A percentile compares a stretch with the other conserved stretches of the same genome.
These are phyloP conservation scores for Temnothorax longispinosus DNA, from an alignment of 1,140 invertebrate species.

Conservation along the genomic window DNA sequence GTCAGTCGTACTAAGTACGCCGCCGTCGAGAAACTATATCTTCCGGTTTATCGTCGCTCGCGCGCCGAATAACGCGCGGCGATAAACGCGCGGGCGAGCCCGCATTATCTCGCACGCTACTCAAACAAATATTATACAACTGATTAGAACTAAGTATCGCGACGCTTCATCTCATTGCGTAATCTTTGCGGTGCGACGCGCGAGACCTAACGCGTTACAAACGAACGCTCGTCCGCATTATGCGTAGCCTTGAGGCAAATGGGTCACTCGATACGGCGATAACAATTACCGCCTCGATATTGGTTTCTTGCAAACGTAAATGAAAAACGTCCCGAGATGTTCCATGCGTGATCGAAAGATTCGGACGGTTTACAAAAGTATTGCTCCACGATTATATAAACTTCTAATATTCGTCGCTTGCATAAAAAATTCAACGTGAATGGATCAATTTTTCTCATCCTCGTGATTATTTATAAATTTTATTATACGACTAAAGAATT, in stretches of 20 bases:
- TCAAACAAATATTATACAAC: slow-evolving; percentile 57
- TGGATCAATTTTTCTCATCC: background rate
- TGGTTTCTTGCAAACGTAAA: slow-evolving; percentile 33
- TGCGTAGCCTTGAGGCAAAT: slow-evolving; percentile 69
- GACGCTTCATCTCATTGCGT: slow-evolving; percentile 49
- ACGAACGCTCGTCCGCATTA: slow-evolving; percentile 51
- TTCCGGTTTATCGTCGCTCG: slow-evolving; percentile 12
- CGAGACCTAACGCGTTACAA: slow-evolving; percentile 30
- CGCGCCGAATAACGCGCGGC: slow-evolving; percentile 6
- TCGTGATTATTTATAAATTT: background rate
- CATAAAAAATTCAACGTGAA: background rate
- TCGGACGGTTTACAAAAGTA: background rate
- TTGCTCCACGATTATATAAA: background rate
- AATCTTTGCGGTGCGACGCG: slow-evolving; percentile 18
- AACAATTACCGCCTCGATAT: slow-evolving; percentile 67
- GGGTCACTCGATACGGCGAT: slow-evolving; percentile 66
- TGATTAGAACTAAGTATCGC: slow-evolving; percentile 45
- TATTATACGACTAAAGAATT: background rate
- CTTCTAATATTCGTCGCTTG: background rate
- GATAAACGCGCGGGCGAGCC: background rate
- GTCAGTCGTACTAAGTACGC: background rate
- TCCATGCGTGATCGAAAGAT: background rate
- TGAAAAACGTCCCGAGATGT: slow-evolving; percentile 2
- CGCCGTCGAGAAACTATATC: background rate
- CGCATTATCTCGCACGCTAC: background rate